Conservation (phyloP, 2,888 invertebrate species). For the Pollenia griseotomentosa region DNA sequence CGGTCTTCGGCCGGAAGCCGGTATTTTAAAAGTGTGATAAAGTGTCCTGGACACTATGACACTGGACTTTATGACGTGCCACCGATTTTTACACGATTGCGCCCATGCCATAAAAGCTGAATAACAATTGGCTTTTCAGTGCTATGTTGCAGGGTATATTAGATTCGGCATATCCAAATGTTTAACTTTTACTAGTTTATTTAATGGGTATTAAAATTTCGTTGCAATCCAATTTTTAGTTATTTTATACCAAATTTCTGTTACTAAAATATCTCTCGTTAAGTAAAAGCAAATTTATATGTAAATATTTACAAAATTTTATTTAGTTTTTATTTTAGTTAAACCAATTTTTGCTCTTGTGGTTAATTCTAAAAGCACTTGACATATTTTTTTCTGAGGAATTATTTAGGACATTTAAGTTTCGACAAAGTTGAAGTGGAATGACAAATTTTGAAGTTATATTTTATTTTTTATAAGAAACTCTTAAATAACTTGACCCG, state of each 20-base stretch:
- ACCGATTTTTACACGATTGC: no score
- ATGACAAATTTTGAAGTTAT: slow-evolving; percentile 14
- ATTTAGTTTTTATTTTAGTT: slow-evolving; percentile 8
- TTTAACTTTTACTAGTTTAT: not conserved
- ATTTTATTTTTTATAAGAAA: not conserved
- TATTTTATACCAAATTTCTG: no score
- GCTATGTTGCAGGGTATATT: not conserved
- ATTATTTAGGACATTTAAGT: not conserved
- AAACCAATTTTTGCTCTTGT: slow-evolving; percentile 10
- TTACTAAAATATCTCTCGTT: not conserved
- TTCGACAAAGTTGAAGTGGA: not conserved
- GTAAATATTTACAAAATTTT: slow-evolving; percentile 15
- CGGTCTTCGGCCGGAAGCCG: no score
- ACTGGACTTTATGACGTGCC: no score
- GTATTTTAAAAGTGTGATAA: no score
- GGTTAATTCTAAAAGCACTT: slow-evolving; percentile 18
- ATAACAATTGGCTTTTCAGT: no score
- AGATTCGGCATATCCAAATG: not conserved
- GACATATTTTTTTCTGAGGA: not conserved
- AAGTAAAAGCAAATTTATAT: slow-evolving; percentile 14
- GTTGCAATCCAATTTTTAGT: no score
- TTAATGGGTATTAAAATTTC: no score
- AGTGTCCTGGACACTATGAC: no score
- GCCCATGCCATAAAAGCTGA: no score
- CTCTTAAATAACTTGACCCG: slow-evolving; percentile 2